These are phyloP conservation scores for Drepana arcuata DNA, from an alignment of 1,140 invertebrate species.

Conservation along the genomic window DNA sequence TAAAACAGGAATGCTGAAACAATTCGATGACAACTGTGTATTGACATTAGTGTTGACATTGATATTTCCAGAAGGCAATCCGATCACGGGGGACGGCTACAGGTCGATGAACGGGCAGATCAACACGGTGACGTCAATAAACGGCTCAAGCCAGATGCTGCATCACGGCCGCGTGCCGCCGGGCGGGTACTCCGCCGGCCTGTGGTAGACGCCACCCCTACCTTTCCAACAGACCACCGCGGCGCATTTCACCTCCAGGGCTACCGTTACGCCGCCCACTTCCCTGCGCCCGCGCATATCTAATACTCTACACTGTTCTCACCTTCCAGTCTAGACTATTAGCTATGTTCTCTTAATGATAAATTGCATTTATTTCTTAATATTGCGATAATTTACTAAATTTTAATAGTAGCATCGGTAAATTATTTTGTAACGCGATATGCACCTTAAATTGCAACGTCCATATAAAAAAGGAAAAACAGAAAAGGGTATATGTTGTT, in stretches of 20 bases:
- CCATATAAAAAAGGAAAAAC: constrained; percentile 34
- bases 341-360: too few species aligned
- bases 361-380: constrained; percentile 29
- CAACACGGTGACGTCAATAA: constrained; percentile 65
- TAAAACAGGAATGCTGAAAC: too few species aligned
- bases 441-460: constrained; percentile 45
- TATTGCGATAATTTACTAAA: constrained; percentile 39
- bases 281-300: too few species aligned
- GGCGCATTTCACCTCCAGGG: too few species aligned
- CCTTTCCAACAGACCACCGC: constrained; percentile 11
- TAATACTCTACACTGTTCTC: background rate
- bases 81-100: constrained; percentile 71
- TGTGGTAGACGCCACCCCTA: constrained; percentile 51
- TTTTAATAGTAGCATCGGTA: constrained; percentile 34
- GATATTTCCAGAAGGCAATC: constrained; percentile 65
- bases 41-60: too few species aligned
- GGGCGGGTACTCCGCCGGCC: constrained; percentile 63
- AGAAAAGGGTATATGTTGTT: constrained; percentile 62
- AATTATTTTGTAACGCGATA: constrained; percentile 33
- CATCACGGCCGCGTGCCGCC: constrained; percentile 60
- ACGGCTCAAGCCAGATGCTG: constrained; percentile 53
- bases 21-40: too few species aligned
- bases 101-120: constrained; percentile 70
- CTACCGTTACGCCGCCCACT: too few species aligned
- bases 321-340: too few species aligned